Percentiles rank a stretch among this genome's conserved stretches.
phyloP scores from a whole-genome alignment of 2,113 vertebrate species.

The Anguilla rostrata region DNA sequence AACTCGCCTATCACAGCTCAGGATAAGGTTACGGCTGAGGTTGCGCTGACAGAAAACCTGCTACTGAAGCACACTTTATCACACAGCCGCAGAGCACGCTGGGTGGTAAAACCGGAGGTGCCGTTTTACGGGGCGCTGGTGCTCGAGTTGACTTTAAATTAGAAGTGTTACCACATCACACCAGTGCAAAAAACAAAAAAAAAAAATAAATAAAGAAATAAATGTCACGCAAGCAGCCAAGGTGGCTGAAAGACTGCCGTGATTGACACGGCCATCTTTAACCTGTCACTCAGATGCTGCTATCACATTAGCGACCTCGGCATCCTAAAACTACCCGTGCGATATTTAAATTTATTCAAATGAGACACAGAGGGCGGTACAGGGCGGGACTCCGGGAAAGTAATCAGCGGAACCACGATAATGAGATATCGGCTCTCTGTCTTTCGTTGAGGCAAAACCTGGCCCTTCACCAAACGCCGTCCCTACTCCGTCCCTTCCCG shows the following conservation, averaged over 20 bases:
- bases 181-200: background rate
- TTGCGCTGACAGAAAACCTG: background rate
- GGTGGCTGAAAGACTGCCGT: background rate
- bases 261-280: conserved; percentile 50
- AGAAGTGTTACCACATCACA: background rate
- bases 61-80: background rate
- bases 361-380: conserved; percentile 48
- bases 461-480: background rate
- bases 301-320: conserved; percentile 45
- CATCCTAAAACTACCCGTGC: conserved; percentile 26
- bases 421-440: conserved; percentile 54
- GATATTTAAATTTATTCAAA: conserved; percentile 64
- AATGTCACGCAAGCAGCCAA: background rate
- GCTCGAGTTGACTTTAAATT: conserved; percentile 11
- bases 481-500: background rate
- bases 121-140: conserved; percentile 34
- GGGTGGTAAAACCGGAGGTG: background rate
- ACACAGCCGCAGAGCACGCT: conserved; percentile 36
- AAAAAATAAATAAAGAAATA: background rate
- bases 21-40: conserved; percentile 9
- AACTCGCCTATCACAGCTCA: conserved; percentile 20
- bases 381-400: conserved; percentile 41
- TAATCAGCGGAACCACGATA: conserved; percentile 59
- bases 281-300: conserved; percentile 39
- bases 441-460: conserved; percentile 19